Evolutionary conservation across 2,113 vertebrate genomes (phyloP).

Genomic region (Sander lucioperca): DNA sequence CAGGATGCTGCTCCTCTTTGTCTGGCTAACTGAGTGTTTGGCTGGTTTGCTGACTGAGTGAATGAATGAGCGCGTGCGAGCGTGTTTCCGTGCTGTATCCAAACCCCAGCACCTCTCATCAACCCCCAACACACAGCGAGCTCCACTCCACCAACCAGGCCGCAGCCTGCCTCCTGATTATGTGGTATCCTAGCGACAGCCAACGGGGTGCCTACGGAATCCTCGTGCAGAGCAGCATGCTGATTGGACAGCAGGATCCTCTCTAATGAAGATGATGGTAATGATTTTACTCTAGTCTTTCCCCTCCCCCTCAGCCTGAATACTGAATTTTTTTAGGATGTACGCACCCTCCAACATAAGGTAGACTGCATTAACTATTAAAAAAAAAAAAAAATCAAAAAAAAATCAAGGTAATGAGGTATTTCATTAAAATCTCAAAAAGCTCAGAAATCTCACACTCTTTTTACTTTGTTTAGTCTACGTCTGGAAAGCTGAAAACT

Average conservation of each 20-base stretch:
- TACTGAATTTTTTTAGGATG: slow-evolving; percentile 45
- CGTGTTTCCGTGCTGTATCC: slow-evolving; percentile 64
- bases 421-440: slow-evolving; percentile 21
- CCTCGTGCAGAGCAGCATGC: slow-evolving; percentile 62
- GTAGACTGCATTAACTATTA: not conserved
- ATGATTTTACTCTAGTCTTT: slow-evolving; percentile 75
- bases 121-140: slow-evolving; percentile 74
- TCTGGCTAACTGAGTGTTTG: slow-evolving; percentile 69
- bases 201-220: slow-evolving; percentile 82
- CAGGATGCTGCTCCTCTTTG: slow-evolving; percentile 84
- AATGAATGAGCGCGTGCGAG: slow-evolving; percentile 63
- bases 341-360: slow-evolving; percentile 26
- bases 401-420: slow-evolving; percentile 12
- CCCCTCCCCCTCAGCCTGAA: slow-evolving; percentile 72
- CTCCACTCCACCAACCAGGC: slow-evolving; percentile 77
- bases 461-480: not conserved
- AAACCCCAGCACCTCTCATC: slow-evolving; percentile 67
- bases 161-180: slow-evolving; percentile 83
- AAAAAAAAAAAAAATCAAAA: not conserved
- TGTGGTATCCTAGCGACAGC: slow-evolving; percentile 87
- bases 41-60: slow-evolving; percentile 55
- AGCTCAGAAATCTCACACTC: not conserved
- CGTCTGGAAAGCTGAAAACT: not conserved
- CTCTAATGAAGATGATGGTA: slow-evolving; percentile 86
- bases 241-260: slow-evolving; percentile 78